Conservation (phyloP, 2,797 vertebrate species). For the Poecilia gillii region DNA sequence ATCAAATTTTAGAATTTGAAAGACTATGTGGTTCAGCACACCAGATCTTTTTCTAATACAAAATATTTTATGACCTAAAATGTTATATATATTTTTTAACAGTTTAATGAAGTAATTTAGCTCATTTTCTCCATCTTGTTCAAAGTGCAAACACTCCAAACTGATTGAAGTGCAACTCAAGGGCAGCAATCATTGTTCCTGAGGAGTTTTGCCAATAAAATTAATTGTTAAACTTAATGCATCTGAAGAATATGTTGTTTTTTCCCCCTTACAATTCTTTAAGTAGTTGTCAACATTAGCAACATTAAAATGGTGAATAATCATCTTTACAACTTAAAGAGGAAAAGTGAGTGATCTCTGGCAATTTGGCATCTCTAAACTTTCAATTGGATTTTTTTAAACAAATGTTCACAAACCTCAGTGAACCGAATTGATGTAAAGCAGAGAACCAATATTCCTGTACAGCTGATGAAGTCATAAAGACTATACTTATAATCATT, state of each 20-base stretch:
- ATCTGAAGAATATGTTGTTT: neutral
- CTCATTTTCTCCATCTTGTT: conserved; percentile 4
- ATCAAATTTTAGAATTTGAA: neutral
- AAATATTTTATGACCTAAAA: neutral
- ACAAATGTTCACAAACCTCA: too few species aligned
- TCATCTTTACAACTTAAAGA: neutral
- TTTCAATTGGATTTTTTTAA: neutral
- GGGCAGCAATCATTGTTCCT: neutral
- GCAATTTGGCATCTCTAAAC: neutral
- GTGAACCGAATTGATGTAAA: too few species aligned
- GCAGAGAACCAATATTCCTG: too few species aligned
- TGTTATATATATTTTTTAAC: neutral
- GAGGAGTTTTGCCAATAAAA: neutral
- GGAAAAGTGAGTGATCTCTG: neutral
- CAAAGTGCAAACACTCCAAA: conserved; percentile 20
- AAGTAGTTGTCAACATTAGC: neutral
- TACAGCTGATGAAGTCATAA: too few species aligned
- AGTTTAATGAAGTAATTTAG: neutral
- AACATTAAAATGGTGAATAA: neutral
- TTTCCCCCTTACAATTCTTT: neutral
- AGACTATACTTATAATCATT: neutral
- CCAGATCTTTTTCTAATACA: neutral
- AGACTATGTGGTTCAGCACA: neutral
- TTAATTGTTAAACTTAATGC: neutral
- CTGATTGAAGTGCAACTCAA: conserved; percentile 31